These are phyloP conservation scores for Lasioglossum albipes DNA, from an alignment of 1,140 invertebrate genomes.

Conservation along the genomic window DNA sequence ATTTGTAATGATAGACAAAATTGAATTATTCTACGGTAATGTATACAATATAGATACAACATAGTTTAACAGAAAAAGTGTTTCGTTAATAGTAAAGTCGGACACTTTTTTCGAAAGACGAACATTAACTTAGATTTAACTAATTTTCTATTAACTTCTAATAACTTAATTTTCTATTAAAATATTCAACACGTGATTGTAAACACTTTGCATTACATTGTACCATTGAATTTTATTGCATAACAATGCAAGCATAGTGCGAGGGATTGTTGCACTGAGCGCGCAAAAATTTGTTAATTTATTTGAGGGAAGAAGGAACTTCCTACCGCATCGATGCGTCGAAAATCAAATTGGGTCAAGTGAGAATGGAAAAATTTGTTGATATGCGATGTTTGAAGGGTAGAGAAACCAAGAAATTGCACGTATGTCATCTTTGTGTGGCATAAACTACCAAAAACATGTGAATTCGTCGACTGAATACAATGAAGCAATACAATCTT, in stretches of 20 bases:
- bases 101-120: background rate
- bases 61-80: background rate
- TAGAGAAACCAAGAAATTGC: background rate
- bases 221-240: background rate
- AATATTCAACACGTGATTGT: background rate
- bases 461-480: background rate
- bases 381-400: background rate
- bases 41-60: background rate
- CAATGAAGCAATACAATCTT: background rate
- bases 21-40: background rate
- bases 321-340: background rate
- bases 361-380: constrained; percentile 9
- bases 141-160: constrained; percentile 9
- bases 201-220: background rate
- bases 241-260: background rate
- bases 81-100: background rate
- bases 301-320: background rate
- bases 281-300: background rate
- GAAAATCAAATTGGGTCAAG: constrained; percentile 8
- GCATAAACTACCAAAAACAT: background rate
- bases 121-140: background rate
- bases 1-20: background rate
- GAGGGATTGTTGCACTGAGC: background rate
- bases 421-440: background rate
- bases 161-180: constrained; percentile 1